Base-by-base conservation (phyloP, 2,113 vertebrate species). In the Aptenodytes forsteri region DNA sequence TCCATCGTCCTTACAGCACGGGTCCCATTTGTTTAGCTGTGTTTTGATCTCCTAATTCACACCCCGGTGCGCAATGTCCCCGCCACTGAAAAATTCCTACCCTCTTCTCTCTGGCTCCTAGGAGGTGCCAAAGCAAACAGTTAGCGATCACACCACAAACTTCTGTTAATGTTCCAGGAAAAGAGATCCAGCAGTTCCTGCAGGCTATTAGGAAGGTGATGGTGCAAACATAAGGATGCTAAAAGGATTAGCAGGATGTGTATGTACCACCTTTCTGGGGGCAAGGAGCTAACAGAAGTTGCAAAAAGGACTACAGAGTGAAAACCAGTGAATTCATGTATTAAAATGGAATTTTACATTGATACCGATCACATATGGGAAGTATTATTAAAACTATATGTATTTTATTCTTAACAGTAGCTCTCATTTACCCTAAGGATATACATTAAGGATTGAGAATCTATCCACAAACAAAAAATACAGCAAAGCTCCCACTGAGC, bases 41-140 rank as follows among this genome's bases (percentile, higher is more conserved):
- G 93, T 96, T 97, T 96, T 96, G 81, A 96, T 95, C 94, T 95
- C 82, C 89, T 85, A 80, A 88, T 97, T 96, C 95, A 95, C 96
- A 95, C 87, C 71, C 73, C 42, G 10, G 93, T 70, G 87, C 89
- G 95, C 94, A 89, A 80, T 27, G 70, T 91, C 89, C 87, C 78
- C 0, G 1, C 49, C 91, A 95, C 93, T n/a, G 83, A 95, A 92
- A 96, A 87, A 97, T 95, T 96, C 91, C 93, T 94, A 14, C 76
- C 62, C 91, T 94, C 94, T 95, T 96, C 85, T 93, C 75, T 80
- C 94, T 86, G 91, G 67, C 87, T 97, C 78, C 93, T 72, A 19
- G 23, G 66, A 97, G 78, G 94, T 95, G 94, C 94, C 96, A 97
- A 97, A 96, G 89, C 91, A 96, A 97, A 97, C 87, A 96, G 92